phyloP scores from a whole-genome alignment of 1,140 invertebrate genomes.

The Sitobion miscanthi region DNA sequence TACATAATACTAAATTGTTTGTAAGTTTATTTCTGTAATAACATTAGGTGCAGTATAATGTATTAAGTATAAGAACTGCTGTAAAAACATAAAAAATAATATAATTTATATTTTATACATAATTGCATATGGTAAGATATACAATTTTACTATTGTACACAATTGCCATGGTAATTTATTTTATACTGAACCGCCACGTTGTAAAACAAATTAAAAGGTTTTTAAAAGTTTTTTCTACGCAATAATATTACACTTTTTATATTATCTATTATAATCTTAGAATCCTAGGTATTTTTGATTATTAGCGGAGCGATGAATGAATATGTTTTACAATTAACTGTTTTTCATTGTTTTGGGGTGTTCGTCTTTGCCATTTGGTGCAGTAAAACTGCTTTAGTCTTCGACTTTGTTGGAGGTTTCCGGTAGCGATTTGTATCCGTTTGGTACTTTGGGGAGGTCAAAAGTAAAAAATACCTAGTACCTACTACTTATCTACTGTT shows the following conservation, averaged over 20 bases:
- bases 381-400: not conserved
- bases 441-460: too few relatives aligned
- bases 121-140: not conserved
- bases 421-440: too few relatives aligned
- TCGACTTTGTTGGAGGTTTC: not conserved
- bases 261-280: not conserved
- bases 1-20: not conserved
- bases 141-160: not conserved
- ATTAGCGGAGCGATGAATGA: not conserved
- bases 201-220: not conserved
- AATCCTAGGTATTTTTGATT: not conserved
- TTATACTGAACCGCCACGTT: not conserved
- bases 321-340: not conserved
- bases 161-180: not conserved
- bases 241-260: not conserved
- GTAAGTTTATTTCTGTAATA: not conserved
- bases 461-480: too few relatives aligned
- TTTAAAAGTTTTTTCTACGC: not conserved
- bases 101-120: not conserved
- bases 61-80: not conserved
- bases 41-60: not conserved
- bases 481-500: too few relatives aligned
- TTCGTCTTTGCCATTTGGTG: not conserved
- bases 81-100: constrained; percentile 13
- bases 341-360: not conserved